Evolutionary conservation across 37 sponge, comb jelly and placozoan genomes (phyloP), one percentile per base, ranked within the genome.

Genomic region (Geodia barretti): DNA sequence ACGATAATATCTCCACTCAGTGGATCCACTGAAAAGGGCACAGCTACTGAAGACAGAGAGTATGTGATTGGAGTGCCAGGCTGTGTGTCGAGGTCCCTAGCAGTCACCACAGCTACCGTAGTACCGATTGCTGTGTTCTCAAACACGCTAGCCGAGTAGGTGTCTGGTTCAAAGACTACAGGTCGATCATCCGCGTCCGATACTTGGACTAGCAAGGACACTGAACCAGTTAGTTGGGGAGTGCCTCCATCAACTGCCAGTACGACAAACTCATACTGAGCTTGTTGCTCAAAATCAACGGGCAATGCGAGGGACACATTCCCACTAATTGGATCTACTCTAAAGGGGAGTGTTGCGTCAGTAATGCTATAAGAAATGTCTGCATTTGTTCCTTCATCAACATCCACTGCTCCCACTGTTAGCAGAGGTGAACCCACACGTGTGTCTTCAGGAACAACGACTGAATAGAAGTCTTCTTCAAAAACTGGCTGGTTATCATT

Each of bases 401-500:
- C 60, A 42, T 86, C 86, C 26, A 42, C 64, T 32, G 86, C 79
- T 26, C 33, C 24, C 28, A 70, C 79, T n/a, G 74, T 72, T 31
- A 86, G 73, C 14, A 86, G 41, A 35, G 40, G 31, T 1, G 60
- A 24, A 28, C 79, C 74, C 31, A 32, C 7, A 29, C 36, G 8
- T 23, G 64, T 14, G 62, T 73, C 62, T 40, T 86, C 86, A 0
- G 58, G 54, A 8, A 83, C 58, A 31, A 37, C 59, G 21, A 73
- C 60, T 41, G 37, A 70, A 37, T 73, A 78, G 21, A 31, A 11
- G 20, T 70, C 41, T 2, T 1, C 29, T 19, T 35, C 26, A 29
- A 90, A 90, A 14, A 68, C 39, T 39, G 91, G 91, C 2, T 81
- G 33, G 31, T 74, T 32, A 28, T 83, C 84, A 64, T 89, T 89